A percentile compares a stretch with the other conserved stretches of the same genome.
Evolutionary conservation across 2,113 vertebrate species (phyloP).

Genomic region (Aix galericulata): DNA sequence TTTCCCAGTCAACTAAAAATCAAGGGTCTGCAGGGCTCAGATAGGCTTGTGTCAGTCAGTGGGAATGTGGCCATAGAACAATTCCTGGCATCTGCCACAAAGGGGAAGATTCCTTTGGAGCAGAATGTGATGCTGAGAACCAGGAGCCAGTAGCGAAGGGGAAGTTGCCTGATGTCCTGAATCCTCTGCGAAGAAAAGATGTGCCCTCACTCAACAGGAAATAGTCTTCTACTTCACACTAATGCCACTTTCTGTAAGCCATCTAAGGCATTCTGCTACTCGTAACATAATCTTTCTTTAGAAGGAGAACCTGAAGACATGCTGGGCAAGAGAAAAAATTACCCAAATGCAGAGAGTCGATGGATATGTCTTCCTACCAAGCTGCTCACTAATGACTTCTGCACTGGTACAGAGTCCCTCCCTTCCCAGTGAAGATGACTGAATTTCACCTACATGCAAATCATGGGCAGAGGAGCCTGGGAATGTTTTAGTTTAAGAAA

Average conservation of each 20-base stretch:
- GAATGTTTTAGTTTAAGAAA: background rate
- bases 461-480: background rate
- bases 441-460: background rate
- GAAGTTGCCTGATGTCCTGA: conserved; percentile 77
- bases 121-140: conserved; percentile 87
- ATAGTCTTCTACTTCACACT: background rate
- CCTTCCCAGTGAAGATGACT: background rate
- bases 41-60: background rate
- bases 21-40: background rate
- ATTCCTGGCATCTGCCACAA: conserved; percentile 84
- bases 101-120: conserved; percentile 83
- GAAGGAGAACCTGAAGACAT: background rate
- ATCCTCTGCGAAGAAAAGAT: conserved; percentile 70
- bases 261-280: background rate
- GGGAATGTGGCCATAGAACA: background rate
- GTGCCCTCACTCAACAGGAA: background rate
- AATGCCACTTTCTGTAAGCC: background rate
- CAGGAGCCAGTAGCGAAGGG: conserved; percentile 81
- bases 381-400: background rate
- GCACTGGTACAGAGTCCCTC: background rate
- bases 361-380: background rate
- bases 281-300: background rate
- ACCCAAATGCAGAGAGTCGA: rapidly evolving
- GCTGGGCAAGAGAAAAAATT: background rate
- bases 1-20: background rate